Percentiles rank a stretch among this genome's conserved stretches.
These are phyloP conservation scores for Pelobates cultripes DNA, from an alignment of 2,797 vertebrate species.

Conservation along the genomic window DNA sequence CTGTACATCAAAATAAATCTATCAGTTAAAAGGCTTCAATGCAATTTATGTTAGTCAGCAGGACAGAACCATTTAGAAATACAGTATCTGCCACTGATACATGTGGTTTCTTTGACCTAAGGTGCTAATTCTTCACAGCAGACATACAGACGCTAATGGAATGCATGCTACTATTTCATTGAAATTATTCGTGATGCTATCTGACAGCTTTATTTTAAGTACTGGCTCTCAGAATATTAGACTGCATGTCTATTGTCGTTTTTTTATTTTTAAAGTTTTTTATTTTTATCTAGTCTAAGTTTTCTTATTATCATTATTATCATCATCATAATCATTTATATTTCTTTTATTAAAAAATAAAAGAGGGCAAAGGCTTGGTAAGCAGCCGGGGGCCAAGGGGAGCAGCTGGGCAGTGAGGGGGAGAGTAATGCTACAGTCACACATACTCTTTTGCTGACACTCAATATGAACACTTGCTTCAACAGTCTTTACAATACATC, in stretches of 20 bases:
- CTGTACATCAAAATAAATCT: conserved; percentile 65
- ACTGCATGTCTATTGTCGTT: not conserved
- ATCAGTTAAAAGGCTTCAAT: conserved; percentile 52
- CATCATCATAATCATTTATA: too few relatives aligned
- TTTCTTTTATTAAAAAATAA: too few relatives aligned
- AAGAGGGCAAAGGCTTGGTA: too few relatives aligned
- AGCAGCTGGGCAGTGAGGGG: too few relatives aligned
- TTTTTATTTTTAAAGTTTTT: not conserved
- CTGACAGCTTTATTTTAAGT: conserved; percentile 44
- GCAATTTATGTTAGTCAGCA: conserved; percentile 53
- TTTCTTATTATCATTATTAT: too few relatives aligned
- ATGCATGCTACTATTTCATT: conserved; percentile 44
- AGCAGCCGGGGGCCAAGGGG: too few relatives aligned
- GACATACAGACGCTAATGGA: conserved; percentile 54
- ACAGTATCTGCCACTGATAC: conserved; percentile 40
- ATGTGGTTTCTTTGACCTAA: conserved; percentile 51
- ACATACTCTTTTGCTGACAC: too few relatives aligned
- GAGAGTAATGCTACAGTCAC: too few relatives aligned
- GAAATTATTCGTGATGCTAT: conserved; percentile 37
- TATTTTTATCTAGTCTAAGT: too few relatives aligned
- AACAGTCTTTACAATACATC: too few relatives aligned
- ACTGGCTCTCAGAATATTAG: not conserved
- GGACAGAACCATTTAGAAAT: conserved; percentile 56
- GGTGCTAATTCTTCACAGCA: conserved; percentile 56
- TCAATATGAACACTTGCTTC: too few relatives aligned